Percentiles rank a stretch among this genome's conserved stretches.
Conservation (phyloP, 2,797 vertebrate species). For the Brotula barbata region DNA sequence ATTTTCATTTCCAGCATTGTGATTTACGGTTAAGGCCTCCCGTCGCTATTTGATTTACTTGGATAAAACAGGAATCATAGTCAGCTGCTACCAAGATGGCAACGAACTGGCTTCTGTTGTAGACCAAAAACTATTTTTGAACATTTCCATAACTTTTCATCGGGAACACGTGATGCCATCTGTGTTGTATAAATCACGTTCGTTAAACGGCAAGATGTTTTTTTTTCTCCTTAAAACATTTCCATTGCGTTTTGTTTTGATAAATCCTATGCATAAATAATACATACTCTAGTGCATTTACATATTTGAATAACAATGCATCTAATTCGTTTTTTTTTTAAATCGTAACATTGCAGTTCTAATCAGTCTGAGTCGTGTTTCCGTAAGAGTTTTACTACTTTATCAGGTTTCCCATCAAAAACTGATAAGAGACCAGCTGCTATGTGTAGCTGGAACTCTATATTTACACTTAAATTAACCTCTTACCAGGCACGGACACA, state of each 20-base stretch:
- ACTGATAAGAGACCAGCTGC: conserved; percentile 20
- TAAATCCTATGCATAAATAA: no score
- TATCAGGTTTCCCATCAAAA: conserved; percentile 61
- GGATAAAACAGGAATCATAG: conserved; percentile 55
- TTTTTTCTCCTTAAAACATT: conserved; percentile 50
- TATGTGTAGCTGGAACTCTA: conserved; percentile 60
- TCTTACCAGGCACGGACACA: conserved; percentile 63
- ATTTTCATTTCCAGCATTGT: conserved; percentile 38
- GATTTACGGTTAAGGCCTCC: conserved; percentile 45
- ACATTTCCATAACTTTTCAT: conserved; percentile 64
- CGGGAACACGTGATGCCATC: conserved; percentile 66
- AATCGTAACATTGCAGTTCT: conserved; percentile 47
- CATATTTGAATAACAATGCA: no score
- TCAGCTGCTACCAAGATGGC: conserved; percentile 62
- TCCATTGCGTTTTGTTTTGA: conserved; percentile 16
- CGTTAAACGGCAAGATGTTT: conserved; percentile 54
- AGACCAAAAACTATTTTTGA: conserved; percentile 50
- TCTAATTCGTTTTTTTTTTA: not conserved
- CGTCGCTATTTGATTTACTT: conserved; percentile 50
- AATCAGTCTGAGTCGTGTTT: conserved; percentile 54
- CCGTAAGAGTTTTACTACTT: conserved; percentile 56
- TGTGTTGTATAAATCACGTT: conserved; percentile 62
- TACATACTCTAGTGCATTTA: no score
- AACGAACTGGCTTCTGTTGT: conserved; percentile 38
- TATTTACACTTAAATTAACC: conserved; percentile 67